Base-by-base conservation (phyloP, 2,797 vertebrate genomes). In the Lophius americanus region DNA sequence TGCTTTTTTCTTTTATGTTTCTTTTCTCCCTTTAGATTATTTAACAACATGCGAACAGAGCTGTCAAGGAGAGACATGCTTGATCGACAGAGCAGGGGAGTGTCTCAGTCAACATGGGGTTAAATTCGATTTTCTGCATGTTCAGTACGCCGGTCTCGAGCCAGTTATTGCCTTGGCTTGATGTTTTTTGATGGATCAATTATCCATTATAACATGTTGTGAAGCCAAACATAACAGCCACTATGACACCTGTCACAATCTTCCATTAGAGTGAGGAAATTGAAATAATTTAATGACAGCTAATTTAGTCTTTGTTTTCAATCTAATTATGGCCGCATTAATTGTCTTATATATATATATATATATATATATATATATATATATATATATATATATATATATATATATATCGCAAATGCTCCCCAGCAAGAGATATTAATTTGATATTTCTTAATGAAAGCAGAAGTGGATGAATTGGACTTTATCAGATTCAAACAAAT, bases 101-200 rank as follows among this genome's bases (percentile, higher is more conserved):
- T 83, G 81, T 82, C 84, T 77, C 61, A 89, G 91, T 86, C 91
- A 91, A 90, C 90, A 88, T 61, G 76, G 91, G 89, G 91, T 93
- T 94, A 92, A 94, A 93, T 93, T 91, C 68, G 87, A 93, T 93
- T 93, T 93, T 91, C 89, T 91, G 92, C 92, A 78, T 91, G 92
- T 93, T 91, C 92, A 78, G 66, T 88, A 71, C 72, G 83, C 85
- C 78, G 85, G 80, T 91, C 91, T 89, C 73, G 63, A 90, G 90
- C 89, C 90, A 91, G 90, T 93, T 93, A 92, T 91, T 92, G 89
- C 87, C 71, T 76, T 75, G 76, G 91, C 90, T 89, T 92, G 92
- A 92, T 92, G 90, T 90, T 91, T 91, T 92, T 91, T 94, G 93
- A 95, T 94, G 91, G 92, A 93, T 95, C 93, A 94, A 94, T 94